Base-by-base conservation (phyloP, 2,888 invertebrate species). In the Chalcosyrphus nemorum region DNA sequence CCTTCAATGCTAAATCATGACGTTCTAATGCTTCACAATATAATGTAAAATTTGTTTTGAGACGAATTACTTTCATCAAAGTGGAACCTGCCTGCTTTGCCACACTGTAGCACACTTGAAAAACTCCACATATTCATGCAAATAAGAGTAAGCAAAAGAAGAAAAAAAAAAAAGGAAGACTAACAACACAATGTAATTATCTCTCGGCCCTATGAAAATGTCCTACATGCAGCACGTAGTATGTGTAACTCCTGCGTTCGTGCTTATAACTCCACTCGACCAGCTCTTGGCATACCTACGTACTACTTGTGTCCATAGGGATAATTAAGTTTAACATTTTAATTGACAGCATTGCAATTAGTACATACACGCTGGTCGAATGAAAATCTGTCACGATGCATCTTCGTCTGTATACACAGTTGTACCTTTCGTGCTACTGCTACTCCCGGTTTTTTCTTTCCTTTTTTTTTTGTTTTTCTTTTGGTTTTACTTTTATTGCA, bases 241-340 rank as follows among this genome's bases (percentile, higher is more conserved):
- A 29, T 13, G 17, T 21, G 54, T 52, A 59, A 50, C 54, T 65
- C 52, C 61, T 29, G 45, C 29, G 35, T 50, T 19, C 50, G 21
- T 71, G 54, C 52, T 35, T 65, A 52, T 56, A 65, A 75, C 63
- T 47, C 38, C 38, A 38, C 13, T 43, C 41, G 4, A 41, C 52
- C 68, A 66, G 7, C 35, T 61, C 38, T 38, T 45, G 50, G 29
- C 32, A 61, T 35, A 56, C 56, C 50, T 72, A 52, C 50, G 71
- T 82, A 71, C 78, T 35, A 56, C 56, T 56, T 72, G 59, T 56
- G 71, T 82, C 77, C 78, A 68, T 21, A 68, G 70, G 80, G 61
- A 85, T 85, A 85, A 85, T 85, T 85, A 81, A 85, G 85, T 81
- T 85, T 85, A 76, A 81, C 85, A 85, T 81, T 85, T 85, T 85